Evolutionary conservation across 92 coral and sea anemone species (phyloP).

Genomic region (Epizoanthus scotinus): DNA sequence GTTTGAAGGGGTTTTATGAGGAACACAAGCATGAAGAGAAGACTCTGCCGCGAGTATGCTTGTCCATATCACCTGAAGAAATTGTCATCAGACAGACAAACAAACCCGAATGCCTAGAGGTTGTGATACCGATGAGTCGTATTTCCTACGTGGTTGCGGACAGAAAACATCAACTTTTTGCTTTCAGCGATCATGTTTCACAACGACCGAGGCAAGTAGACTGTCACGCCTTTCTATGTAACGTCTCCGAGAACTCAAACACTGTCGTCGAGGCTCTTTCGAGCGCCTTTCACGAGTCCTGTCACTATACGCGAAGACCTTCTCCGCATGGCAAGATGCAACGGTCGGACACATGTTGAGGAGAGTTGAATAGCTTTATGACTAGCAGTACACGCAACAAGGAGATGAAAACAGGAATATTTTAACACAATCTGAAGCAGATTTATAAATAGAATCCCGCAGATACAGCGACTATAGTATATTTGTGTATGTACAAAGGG

Average conservation of each 20-base stretch:
- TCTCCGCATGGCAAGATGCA: constrained; percentile 21
- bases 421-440: background rate
- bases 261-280: constrained; percentile 76
- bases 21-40: constrained; percentile 48
- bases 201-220: constrained; percentile 73
- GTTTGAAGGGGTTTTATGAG: constrained; percentile 63
- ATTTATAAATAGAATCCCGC: background rate
- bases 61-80: constrained; percentile 61
- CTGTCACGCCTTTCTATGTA: constrained; percentile 79
- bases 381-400: background rate
- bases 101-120: constrained; percentile 49
- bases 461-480: background rate
- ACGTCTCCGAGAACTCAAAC: constrained; percentile 77
- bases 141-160: constrained; percentile 84
- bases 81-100: constrained; percentile 57
- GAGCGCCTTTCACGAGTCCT: constrained; percentile 61
- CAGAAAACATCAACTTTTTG: constrained; percentile 83
- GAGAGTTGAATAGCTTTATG: background rate
- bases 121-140: constrained; percentile 65
- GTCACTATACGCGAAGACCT: constrained; percentile 13
- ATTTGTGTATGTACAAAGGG: constrained; percentile 16
- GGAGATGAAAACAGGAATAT: background rate
- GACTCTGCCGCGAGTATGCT: constrained; percentile 63
- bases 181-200: constrained; percentile 90
- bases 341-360: constrained; percentile 20